Base-by-base conservation (phyloP, 2,113 vertebrate species). In the Cynocephalus volans region DNA sequence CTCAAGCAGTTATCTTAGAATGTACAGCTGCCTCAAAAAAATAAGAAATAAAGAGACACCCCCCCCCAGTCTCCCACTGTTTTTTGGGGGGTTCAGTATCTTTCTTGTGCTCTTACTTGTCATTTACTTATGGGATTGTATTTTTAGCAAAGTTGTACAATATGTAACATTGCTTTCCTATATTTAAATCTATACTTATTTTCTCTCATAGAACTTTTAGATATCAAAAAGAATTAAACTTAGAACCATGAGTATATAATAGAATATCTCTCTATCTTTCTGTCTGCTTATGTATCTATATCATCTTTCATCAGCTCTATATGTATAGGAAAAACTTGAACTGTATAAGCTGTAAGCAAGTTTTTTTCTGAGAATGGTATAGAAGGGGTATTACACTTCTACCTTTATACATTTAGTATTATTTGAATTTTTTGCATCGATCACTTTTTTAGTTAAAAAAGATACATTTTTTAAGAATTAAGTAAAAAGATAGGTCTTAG, bases 161-260 rank as follows among this genome's bases (percentile, higher is more conserved):
- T 87, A 19, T 81, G 17, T 45, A 36, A 64, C 54, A n/a, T 84
- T 67, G 48, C 36, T 87, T 92, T 93, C 7, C 56, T 81, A 3
- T 85, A 85, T 94, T 95, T 95, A 89, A 50, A 72, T 45, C 48
- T 87, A 14, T 73, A 80, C 31, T 90, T 96, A 56, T 62, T 70
- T 96, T 95, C 52, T 95, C 67, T 93, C 45, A 85, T 60, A 85
- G n/a, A 79, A 85, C 13, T 92, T 95, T 77, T 79, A 90, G 45
- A 56, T 50, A 62, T 56, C 23, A 36, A 87, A 83, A 87, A 82
- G 11, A 91, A 56, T 88, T 93, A 91, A 91, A 28, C 56, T 65
- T 56, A 92, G 28, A 84, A 67, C n/a, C 31, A 5, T 73, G 4
- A 41, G 4, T 86, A 19, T 95, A 24, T 90, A 72, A 36, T 56